A percentile compares a stretch with the other conserved stretches of the same genome.
phyloP scores from a whole-genome alignment of 1,140 invertebrate species.

The Camponotus vicinus region DNA sequence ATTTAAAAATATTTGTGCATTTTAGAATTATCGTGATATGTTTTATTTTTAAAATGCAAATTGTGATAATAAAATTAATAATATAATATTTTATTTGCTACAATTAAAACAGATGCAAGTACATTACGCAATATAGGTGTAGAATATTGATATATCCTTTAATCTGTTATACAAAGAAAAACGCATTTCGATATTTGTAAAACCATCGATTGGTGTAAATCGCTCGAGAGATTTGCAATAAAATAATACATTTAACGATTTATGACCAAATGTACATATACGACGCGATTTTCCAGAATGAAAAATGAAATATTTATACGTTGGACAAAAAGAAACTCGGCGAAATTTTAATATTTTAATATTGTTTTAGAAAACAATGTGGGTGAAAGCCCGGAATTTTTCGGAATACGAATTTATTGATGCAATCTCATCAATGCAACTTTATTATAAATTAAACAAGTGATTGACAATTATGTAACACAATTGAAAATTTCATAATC shows the following conservation, averaged over 20 bases:
- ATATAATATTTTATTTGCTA: neutral
- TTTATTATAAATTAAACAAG: neutral
- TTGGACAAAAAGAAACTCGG: slow-evolving; percentile 22
- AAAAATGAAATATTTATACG: slow-evolving; percentile 5
- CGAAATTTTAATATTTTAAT: slow-evolving; percentile 34
- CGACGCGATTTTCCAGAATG: slow-evolving; percentile 1
- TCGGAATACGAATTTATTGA: neutral
- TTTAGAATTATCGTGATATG: neutral
- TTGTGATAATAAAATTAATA: slow-evolving; percentile 1
- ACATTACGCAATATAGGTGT: neutral
- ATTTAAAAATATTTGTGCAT: neutral
- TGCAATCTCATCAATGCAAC: neutral
- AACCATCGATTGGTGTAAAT: neutral
- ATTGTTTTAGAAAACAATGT: slow-evolving; percentile 12
- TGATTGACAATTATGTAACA: neutral
- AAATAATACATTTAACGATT: slow-evolving; percentile 34
- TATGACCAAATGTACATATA: neutral
- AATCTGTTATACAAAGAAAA: slow-evolving; percentile 22
- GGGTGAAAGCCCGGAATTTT: neutral
- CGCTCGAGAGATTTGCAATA: slow-evolving; percentile 13
- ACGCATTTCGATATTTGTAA: neutral
- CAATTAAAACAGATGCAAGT: neutral
- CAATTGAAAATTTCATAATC: neutral
- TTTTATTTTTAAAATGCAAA: neutral
- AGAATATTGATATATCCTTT: neutral